A percentile compares a stretch with the other conserved stretches of the same genome.
Conservation (phyloP, 2,113 vertebrate genomes). For the Campylomormyrus tamandua region DNA sequence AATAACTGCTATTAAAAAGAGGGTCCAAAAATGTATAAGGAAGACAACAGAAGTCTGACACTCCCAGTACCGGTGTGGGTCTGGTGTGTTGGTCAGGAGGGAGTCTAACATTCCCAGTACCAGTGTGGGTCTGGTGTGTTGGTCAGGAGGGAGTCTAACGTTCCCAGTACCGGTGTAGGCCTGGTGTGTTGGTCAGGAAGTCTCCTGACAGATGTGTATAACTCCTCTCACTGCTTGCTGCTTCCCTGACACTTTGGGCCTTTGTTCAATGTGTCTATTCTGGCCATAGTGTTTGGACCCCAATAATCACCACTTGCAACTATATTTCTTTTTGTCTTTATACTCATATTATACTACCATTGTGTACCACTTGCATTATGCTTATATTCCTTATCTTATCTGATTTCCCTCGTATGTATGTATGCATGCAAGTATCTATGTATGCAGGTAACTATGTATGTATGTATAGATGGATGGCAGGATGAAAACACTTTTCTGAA, state of each 20-base stretch:
- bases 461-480: neutral
- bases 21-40: neutral
- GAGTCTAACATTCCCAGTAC: neutral
- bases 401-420: too few relatives aligned
- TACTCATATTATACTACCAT: neutral
- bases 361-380: neutral
- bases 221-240: neutral
- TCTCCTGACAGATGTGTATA: neutral
- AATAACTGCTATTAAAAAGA: neutral
- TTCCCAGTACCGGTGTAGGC: neutral
- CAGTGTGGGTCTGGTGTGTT: neutral
- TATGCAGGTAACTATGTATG: neutral
- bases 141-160: neutral
- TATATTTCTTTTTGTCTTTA: neutral
- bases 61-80: too few relatives aligned
- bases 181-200: too few relatives aligned
- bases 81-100: too few relatives aligned
- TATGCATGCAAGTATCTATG: too few relatives aligned
- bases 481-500: neutral
- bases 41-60: neutral
- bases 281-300: neutral
- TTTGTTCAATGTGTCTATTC: neutral
- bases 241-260: neutral
- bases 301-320: neutral
- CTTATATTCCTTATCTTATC: neutral